Evolutionary conservation across 2,113 vertebrate species (phyloP).

Genomic region (Meles meles): DNA sequence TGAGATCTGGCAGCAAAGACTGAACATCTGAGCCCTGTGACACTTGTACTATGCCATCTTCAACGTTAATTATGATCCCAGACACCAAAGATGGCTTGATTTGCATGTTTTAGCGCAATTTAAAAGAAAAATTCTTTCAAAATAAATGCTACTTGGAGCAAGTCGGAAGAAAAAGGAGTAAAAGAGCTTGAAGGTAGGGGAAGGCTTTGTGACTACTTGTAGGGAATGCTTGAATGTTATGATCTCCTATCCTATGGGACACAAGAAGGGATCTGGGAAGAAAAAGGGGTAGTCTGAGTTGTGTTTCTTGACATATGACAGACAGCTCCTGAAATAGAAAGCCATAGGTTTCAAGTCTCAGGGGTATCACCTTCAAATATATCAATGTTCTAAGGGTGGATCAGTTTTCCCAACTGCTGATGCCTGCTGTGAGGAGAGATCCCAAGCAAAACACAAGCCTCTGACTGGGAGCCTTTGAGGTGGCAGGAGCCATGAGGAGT

Average conservation of each 20-base stretch:
- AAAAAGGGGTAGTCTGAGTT: constrained; percentile 47
- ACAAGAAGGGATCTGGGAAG: constrained; percentile 13
- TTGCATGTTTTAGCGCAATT: neutral
- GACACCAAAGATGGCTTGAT: neutral
- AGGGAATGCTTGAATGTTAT: constrained; percentile 35
- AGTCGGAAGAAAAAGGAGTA: neutral
- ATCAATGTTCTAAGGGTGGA: constrained; percentile 83
- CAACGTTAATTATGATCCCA: neutral
- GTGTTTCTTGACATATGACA: constrained; percentile 83
- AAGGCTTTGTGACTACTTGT: neutral
- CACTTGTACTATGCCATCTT: neutral
- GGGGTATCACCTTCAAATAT: constrained; percentile 85
- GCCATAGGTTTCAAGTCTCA: constrained; percentile 83
- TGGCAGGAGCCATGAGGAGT: constrained; percentile 83
- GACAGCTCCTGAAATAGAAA: constrained; percentile 87
- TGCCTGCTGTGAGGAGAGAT: constrained; percentile 82
- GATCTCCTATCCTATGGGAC: constrained; percentile 48
- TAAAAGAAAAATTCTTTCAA: neutral
- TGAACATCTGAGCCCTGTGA: neutral
- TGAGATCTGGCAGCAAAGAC: neutral
- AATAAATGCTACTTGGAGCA: neutral
- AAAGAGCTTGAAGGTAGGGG: neutral
- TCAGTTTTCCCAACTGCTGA: constrained; percentile 81
- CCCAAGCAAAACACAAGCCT: constrained; percentile 84
- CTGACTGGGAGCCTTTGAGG: constrained; percentile 84